These are phyloP conservation scores for Nyctibius bracteatus DNA, from an alignment of 2,113 vertebrate genomes.

Conservation along the genomic window DNA sequence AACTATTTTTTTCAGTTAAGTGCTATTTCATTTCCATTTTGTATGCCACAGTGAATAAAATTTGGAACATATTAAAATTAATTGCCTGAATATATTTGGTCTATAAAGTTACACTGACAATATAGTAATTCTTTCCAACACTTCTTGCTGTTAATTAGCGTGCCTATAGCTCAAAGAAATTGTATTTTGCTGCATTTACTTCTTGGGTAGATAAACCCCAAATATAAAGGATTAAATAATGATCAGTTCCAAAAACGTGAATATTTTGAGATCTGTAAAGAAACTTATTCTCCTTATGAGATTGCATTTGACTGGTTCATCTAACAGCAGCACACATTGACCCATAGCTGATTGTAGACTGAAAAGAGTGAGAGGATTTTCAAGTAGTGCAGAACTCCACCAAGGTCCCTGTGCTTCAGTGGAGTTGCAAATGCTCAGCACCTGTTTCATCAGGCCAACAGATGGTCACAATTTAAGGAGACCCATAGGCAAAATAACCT, in stretches of 20 bases:
- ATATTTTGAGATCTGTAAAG: not conserved
- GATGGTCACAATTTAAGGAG: conserved; percentile 26
- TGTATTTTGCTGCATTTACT: not conserved
- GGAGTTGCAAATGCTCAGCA: not conserved
- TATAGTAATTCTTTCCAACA: not conserved
- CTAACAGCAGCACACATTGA: not conserved
- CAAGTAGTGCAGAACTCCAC: not conserved
- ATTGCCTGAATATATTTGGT: conserved; percentile 18
- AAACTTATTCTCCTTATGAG: not conserved
- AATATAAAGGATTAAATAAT: not conserved
- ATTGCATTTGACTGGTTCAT: not conserved
- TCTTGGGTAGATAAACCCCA: not conserved
- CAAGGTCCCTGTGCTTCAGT: not conserved
- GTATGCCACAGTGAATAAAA: conserved; percentile 5
- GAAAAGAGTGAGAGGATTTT: not conserved
- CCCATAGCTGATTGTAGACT: not conserved
- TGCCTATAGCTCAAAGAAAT: not conserved
- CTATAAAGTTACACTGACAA: conserved; percentile 3
- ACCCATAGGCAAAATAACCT: not conserved
- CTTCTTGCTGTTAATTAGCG: not conserved
- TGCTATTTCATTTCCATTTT: not conserved
- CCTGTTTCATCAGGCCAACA: conserved; percentile 20
- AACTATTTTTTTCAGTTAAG: not conserved
- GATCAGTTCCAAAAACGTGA: not conserved
- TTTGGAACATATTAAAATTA: conserved; percentile 24